phyloP scores from a whole-genome alignment of 2,113 vertebrate genomes.

The Panurus biarmicus region DNA sequence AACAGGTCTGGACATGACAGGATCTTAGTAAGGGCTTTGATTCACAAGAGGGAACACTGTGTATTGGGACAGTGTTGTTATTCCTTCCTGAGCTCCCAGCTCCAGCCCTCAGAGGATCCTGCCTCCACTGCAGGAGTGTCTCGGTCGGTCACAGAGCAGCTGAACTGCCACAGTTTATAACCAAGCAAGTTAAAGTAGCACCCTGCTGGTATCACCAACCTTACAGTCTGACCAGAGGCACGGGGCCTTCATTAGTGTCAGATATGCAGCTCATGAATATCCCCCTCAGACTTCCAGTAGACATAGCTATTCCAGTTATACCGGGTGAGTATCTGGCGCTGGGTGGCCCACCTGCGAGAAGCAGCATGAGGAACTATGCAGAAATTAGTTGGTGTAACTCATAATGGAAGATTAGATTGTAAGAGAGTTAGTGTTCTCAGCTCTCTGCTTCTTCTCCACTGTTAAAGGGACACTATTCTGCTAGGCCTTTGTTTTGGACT shows the following conservation, averaged over 20 bases:
- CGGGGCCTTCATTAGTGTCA: not conserved
- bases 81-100: not conserved
- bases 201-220: not conserved
- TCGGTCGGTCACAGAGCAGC: not conserved
- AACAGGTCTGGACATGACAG: not conserved
- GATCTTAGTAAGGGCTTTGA: slow-evolving; percentile 9
- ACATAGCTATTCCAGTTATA: not conserved
- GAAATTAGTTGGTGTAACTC: not conserved
- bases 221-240: not conserved
- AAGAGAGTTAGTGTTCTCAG: not conserved
- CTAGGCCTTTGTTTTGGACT: not conserved
- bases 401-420: not conserved
- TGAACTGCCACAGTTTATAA: not conserved
- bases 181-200: not conserved
- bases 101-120: not conserved
- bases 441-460: not conserved
- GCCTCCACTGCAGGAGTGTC: not conserved
- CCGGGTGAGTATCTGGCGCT: not conserved
- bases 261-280: not conserved
- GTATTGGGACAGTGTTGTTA: slow-evolving; percentile 10
- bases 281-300: not conserved
- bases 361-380: not conserved
- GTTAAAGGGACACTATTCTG: not conserved
- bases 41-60: slow-evolving; percentile 10
- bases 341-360: not conserved